phyloP scores from a whole-genome alignment of 2,888 invertebrate species.

The Lepidochitona cinerea region DNA sequence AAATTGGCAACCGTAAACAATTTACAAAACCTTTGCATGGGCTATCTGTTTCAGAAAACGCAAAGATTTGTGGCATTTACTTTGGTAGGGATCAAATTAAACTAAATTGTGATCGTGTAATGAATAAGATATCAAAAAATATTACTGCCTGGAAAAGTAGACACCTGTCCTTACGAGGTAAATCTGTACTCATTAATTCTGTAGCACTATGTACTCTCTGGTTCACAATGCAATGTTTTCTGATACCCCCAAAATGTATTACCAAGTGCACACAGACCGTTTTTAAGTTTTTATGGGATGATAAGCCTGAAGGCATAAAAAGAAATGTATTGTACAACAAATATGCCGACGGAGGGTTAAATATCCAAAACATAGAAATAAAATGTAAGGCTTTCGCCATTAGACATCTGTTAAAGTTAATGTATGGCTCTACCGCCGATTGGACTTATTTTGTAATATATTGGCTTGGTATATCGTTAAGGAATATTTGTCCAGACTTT shows the following conservation, averaged over 20 bases:
- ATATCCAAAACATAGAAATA: background rate
- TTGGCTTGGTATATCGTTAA: slow-evolving; percentile 1
- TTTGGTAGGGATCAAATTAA: background rate
- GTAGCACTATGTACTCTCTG: background rate
- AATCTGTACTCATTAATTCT: background rate
- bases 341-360: background rate
- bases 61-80: background rate
- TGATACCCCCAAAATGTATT: background rate
- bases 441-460: slow-evolving; percentile 5
- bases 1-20: no score
- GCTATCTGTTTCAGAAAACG: no score
- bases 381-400: background rate
- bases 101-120: background rate
- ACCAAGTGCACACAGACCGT: background rate
- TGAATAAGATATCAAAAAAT: background rate
- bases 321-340: background rate
- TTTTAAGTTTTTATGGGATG: slow-evolving; percentile 1
- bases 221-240: background rate
- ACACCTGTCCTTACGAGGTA: background rate
- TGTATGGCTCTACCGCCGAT: background rate
- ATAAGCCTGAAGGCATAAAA: background rate
- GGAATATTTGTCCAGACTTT: background rate
- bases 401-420: background rate
- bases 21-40: no score
- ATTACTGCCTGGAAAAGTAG: background rate